Conservation (phyloP, 2,113 vertebrate species). For the Anser brachyrhynchus region DNA sequence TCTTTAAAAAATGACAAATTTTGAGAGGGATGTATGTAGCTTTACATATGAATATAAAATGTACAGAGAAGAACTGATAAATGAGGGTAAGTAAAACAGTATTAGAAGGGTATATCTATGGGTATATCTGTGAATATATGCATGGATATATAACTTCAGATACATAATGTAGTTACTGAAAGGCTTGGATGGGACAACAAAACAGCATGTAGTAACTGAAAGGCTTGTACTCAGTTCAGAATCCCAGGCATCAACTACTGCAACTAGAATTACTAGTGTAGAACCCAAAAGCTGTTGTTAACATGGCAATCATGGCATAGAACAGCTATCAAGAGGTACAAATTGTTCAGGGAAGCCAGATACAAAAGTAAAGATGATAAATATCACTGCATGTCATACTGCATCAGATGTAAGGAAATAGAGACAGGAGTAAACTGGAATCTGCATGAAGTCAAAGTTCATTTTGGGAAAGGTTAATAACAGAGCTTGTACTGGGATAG, state of each 20-base stretch:
- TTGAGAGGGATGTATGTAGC: neutral
- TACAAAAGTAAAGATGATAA: neutral
- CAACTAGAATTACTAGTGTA: neutral
- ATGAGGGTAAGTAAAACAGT: neutral
- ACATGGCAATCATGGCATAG: neutral
- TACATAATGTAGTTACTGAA: neutral
- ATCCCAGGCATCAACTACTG: neutral
- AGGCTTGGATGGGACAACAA: neutral
- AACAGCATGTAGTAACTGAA: neutral
- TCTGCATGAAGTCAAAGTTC: neutral
- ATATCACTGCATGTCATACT: neutral
- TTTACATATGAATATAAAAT: neutral
- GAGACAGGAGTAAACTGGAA: neutral
- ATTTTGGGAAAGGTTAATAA: neutral
- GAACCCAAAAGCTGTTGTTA: neutral
- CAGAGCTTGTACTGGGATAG: neutral
- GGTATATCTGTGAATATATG: too few species aligned
- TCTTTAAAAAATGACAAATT: neutral
- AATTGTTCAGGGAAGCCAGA: neutral
- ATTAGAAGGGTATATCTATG: neutral
- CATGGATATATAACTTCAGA: neutral
- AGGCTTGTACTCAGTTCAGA: neutral
- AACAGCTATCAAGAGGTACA: neutral
- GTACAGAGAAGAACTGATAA: neutral
- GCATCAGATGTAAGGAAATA: neutral